Base-by-base conservation (phyloP, 2,113 vertebrate species). In the Lagopus muta region DNA sequence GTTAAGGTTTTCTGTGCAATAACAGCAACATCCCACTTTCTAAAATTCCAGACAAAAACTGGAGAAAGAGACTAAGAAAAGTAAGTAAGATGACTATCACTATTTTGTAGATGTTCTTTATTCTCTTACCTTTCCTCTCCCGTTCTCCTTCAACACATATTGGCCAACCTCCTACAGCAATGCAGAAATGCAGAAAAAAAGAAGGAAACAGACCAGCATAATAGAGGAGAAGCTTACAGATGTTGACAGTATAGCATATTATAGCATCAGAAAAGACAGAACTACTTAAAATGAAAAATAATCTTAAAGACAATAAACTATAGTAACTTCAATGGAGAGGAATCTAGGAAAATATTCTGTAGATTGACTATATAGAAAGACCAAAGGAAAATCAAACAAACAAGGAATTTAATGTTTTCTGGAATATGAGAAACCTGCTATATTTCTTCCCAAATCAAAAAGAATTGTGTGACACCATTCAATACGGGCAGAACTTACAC, bases 51-150 rank as follows among this genome's bases (percentile, higher is more conserved):
- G 82, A 82, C 42, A 77, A 96, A 92, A 94, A 83, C 76, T 88
- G 74, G 66, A 66, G 20, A 79, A 91, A 78, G 42, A 45, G 75
- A 19, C 72, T 67, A 82, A 81, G 81, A 47, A 87, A 95, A 85
- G 60, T 82, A 95, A 73, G 10, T 36, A 60, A 87, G 64, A 48
- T 14, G 30, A 86, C 86, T 95, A 87, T 66, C 69, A 95, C 69
- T 69, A 73, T 82, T 95, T 82, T 52, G 60, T 76, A 90, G 85
- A 88, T 93, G 91, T 95, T 92, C 67, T 97, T 97, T 79, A 64
- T 84, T 96, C 86, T 97, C 98, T 98, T 98, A 98, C 98, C 97
- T 98, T 97, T 98, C 97, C 97, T 97, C 87, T 98, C 96, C 86
- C 30, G 95, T 92, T 97, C 97, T 98, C 97, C 97, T 98, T 97